Conservation (phyloP, 2,113 vertebrate species). For the Prionailurus bengalensis region DNA sequence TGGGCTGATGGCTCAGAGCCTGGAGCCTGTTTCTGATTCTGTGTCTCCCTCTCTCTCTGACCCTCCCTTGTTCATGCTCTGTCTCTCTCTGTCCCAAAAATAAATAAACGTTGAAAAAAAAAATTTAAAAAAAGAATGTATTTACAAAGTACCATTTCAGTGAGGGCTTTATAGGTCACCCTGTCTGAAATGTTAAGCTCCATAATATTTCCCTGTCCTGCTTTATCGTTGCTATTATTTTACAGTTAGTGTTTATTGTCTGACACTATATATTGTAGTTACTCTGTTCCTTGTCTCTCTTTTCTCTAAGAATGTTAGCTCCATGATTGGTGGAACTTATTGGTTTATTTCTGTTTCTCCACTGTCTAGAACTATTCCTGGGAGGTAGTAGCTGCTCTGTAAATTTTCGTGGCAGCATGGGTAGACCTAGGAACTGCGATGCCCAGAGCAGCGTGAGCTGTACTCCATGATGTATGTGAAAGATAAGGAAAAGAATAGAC, state of each 20-base stretch:
- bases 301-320: neutral
- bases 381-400: neutral
- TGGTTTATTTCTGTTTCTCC: neutral
- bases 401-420: neutral
- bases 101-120: too few relatives aligned
- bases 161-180: neutral
- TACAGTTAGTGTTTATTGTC: neutral
- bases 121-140: neutral
- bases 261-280: neutral
- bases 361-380: neutral
- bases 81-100: too few relatives aligned
- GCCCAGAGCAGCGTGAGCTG: neutral
- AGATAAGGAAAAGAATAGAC: neutral
- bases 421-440: neutral
- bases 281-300: neutral
- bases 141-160: neutral
- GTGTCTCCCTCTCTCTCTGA: too few relatives aligned
- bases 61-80: too few relatives aligned
- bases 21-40: too few relatives aligned
- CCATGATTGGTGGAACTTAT: neutral
- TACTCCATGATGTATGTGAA: neutral
- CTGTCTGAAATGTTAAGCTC: neutral
- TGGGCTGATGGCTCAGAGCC: too few relatives aligned
- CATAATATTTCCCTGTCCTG: neutral
- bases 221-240: neutral